Base-by-base conservation (phyloP, 2,797 vertebrate species). In the Diglossa cyanea region DNA sequence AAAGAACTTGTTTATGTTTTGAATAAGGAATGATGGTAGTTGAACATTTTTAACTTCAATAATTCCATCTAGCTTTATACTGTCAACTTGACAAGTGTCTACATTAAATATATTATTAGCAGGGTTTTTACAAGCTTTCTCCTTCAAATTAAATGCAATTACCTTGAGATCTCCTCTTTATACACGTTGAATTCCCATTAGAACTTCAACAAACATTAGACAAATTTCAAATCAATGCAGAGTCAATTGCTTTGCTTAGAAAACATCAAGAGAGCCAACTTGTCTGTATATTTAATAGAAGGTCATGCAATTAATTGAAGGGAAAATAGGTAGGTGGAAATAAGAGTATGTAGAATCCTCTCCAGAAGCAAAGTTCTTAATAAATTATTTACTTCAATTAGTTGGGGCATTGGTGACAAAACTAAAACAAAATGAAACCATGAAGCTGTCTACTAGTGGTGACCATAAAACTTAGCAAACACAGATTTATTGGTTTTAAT, bases 151-250 rank as follows among this genome's bases (percentile, higher is more conserved):
- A 92, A 67, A 67, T 33, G 25, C 12, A 67, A 21, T 82, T 91
- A 92, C 78, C 48, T 89, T 82, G 53, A 87, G 13, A 74, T 80
- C 20, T 54, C 37, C 23, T 63, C 18, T 89, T 87, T 65, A 70
- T 60, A 73, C 2, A 11, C 2, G 0, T 10, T 82, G 24, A 94
- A 90, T 86, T 91, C 65, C 53, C 65, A 71, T 13, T 17, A 88
- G 70, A 76, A 70, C 45, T 83, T 86, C 35, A 74, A 23, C 20
- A 93, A 89, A 87, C 12, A 60, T 54, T 60, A 55, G 33, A 66
- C 10, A 82, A 67, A 79, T 87, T 92, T 87, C 72, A 74, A 63
- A 87, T 95, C 74, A 93, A 76, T 89, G 24, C 17, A n/a, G 18
- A 90, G 33, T 73, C 61, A 86, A 90, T 81, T 81, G 11, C 13